phyloP scores from a whole-genome alignment of 2,113 vertebrate genomes.

The Ailurus styani region DNA sequence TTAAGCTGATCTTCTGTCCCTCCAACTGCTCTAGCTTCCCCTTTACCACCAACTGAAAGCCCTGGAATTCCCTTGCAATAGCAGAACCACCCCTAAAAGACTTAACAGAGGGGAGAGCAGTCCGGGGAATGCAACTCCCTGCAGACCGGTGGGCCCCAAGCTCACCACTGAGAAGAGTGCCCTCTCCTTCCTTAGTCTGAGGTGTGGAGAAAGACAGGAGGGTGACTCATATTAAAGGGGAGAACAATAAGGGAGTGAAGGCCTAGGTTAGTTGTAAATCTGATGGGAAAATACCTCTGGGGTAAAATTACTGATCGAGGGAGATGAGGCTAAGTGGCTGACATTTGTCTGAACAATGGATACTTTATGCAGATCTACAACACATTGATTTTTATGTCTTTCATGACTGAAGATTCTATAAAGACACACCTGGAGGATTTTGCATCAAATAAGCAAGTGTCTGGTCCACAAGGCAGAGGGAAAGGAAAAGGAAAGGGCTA shows the following conservation, averaged over 20 bases:
- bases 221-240: neutral
- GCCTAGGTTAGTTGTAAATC: neutral
- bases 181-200: neutral
- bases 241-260: neutral
- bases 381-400: neutral
- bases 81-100: neutral
- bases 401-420: neutral
- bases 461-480: neutral
- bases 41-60: neutral
- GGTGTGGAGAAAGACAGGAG: neutral
- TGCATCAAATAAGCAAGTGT: neutral
- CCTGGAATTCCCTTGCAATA: neutral
- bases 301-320: neutral
- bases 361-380: neutral
- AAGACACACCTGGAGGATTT: neutral
- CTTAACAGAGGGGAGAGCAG: neutral
- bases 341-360: neutral
- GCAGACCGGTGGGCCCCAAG: neutral
- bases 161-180: neutral
- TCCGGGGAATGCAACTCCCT: neutral
- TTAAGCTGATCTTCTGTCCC: neutral
- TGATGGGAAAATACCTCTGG: neutral
- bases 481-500: neutral
- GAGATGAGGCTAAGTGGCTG: neutral
- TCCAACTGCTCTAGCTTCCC: neutral